phyloP scores from a whole-genome alignment of 2,888 invertebrate genomes.

The Mycogona germanica region DNA sequence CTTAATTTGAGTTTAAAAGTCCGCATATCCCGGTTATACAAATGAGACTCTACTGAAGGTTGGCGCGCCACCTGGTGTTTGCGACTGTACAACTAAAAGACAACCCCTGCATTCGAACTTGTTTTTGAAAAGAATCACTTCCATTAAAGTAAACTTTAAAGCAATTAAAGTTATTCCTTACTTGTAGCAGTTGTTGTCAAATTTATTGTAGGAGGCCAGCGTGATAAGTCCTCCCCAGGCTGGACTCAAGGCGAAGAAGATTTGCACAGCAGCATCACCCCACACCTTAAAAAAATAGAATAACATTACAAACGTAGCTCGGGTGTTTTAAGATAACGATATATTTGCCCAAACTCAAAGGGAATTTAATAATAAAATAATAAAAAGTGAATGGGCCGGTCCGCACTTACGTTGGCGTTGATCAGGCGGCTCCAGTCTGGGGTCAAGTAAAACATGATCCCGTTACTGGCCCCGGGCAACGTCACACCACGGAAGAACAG shows the following conservation, averaged over 20 bases:
- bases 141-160: background rate
- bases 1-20: too few relatives aligned
- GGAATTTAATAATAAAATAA: slow-evolving; percentile 1
- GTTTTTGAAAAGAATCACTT: too few relatives aligned
- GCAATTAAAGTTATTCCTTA: slow-evolving; percentile 33
- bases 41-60: too few relatives aligned
- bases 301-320: background rate
- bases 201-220: slow-evolving; percentile 71
- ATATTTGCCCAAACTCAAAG: background rate
- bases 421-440: slow-evolving; percentile 59
- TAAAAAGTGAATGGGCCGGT: slow-evolving; percentile 32
- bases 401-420: slow-evolving; percentile 46
- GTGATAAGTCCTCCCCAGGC: slow-evolving; percentile 81
- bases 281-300: slow-evolving; percentile 44
- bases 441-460: slow-evolving; percentile 63
- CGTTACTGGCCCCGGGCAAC: slow-evolving; percentile 63
- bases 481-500: slow-evolving; percentile 65
- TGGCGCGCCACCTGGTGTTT: too few relatives aligned
- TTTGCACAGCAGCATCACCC: slow-evolving; percentile 75
- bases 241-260: slow-evolving; percentile 73
- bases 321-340: background rate
- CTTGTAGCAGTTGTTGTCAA: slow-evolving; percentile 69
- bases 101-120: too few relatives aligned
- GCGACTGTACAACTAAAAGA: too few relatives aligned
- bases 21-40: too few relatives aligned